phyloP scores from a whole-genome alignment of 2,113 vertebrate species.

The Sebastes fasciatus region DNA sequence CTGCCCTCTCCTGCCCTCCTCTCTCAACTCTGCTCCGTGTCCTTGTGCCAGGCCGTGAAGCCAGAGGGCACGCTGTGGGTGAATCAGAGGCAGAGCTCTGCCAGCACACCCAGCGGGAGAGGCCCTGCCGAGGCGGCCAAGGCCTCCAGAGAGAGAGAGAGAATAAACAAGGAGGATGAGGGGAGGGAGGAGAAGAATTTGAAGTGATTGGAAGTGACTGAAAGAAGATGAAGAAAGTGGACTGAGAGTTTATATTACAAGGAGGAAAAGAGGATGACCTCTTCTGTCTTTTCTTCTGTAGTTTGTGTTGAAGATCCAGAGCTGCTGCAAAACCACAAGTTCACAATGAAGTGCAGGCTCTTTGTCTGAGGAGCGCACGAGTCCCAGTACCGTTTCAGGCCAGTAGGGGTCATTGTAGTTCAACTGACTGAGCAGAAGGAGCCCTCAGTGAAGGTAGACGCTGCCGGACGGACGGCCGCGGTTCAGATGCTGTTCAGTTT shows the following conservation, averaged over 20 bases:
- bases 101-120: slow-evolving; percentile 73
- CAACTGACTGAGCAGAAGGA: slow-evolving; percentile 75
- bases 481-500: slow-evolving; percentile 34
- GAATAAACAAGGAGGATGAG: slow-evolving; percentile 13
- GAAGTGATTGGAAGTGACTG: slow-evolving; percentile 11
- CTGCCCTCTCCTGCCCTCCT: slow-evolving; percentile 28
- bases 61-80: slow-evolving; percentile 80
- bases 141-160: slow-evolving; percentile 67
- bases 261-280: neutral
- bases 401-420: slow-evolving; percentile 92
- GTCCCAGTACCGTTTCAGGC: slow-evolving; percentile 59
- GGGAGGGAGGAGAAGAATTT: slow-evolving; percentile 35
- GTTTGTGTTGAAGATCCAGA: slow-evolving; percentile 25
- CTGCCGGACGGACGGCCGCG: slow-evolving; percentile 36
- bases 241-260: neutral
- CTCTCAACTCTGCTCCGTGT: slow-evolving; percentile 58
- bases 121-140: slow-evolving; percentile 72
- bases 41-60: slow-evolving; percentile 75
- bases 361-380: slow-evolving; percentile 50
- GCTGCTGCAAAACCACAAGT: slow-evolving; percentile 36
- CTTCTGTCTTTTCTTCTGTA: neutral
- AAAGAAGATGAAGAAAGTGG: slow-evolving; percentile 5
- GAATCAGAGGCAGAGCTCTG: slow-evolving; percentile 72
- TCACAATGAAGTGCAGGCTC: slow-evolving; percentile 42
- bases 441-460: slow-evolving; percentile 8